Base-by-base conservation (phyloP, 2,113 vertebrate species). In the Cnemophilus loriae region DNA sequence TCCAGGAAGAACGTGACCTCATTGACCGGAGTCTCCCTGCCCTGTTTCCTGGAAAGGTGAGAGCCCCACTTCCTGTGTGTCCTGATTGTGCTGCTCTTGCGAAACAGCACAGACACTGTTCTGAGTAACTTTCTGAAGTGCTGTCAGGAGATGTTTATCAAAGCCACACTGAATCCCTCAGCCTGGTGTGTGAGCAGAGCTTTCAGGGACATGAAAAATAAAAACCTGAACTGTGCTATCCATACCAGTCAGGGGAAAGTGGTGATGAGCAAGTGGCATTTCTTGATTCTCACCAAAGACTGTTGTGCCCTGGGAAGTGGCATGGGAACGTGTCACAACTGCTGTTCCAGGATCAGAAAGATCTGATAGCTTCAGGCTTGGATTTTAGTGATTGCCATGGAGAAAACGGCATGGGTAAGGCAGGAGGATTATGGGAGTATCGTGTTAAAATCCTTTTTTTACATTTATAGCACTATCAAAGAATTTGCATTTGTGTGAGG, bases 1-100 rank as follows among this genome's bases (percentile, higher is more conserved):
- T 97, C 39, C 98, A 98, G 97, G 99, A 99, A 88, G 98, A 98
- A 71, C 97, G 97, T 67, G 98, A 98, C 26, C 60, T 98, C 79
- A 98, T 99, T 52, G 98, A 98, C 90, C 96, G 92, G 26, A 84
- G 60, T 26, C 96, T 99, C 81, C 98, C 98, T 13, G 95, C 98
- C 33, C 92, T 98, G 32, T 95, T 98, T 60, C 81, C 95, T 78
- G 98, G 98, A 91, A 99, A 99, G 97, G 99, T 98, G 93, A 95
- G 95, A 55, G 22, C 37, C 41, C 22, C 9, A 7, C 39, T 90
- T 90, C 76, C 44, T 67, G 49, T 39, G 76, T 55, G 11, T 73
- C 83, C 83, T 32, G 32, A 49, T 63, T 65, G 56, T 85, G 78
- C 57, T 80, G 47, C 10, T 64, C 56, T 61, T 76, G n/a, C 2